A percentile compares a stretch with the other conserved stretches of the same genome.
These are phyloP conservation scores for Muscicapa adusta DNA, from an alignment of 2,113 vertebrate genomes.

Conservation along the genomic window DNA sequence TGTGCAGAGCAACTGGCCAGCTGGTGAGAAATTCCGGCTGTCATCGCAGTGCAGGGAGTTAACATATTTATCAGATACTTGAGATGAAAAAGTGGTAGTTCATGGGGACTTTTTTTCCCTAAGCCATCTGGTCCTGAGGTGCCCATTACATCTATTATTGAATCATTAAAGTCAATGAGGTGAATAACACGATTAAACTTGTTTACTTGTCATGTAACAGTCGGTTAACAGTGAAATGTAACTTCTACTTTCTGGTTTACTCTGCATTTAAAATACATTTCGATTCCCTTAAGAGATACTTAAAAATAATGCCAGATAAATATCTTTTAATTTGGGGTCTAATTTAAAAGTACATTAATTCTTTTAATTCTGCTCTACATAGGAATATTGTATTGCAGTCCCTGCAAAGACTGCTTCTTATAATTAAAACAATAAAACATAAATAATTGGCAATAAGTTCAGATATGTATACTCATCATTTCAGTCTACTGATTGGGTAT, in stretches of 20 bases:
- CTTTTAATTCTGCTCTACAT: background rate
- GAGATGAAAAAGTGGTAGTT: conserved; percentile 73
- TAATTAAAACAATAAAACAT: conserved; percentile 71
- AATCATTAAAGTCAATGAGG: conserved; percentile 82
- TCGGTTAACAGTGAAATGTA: conserved; percentile 71
- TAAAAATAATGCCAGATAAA: conserved; percentile 49
- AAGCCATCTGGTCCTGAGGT: conserved; percentile 78
- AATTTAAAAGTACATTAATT: conserved; percentile 47
- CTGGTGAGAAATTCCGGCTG: conserved; percentile 68
- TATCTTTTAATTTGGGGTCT: conserved; percentile 47
- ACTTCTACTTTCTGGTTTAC: conserved; percentile 48
- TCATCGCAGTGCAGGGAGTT: conserved; percentile 38
- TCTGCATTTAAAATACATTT: background rate
- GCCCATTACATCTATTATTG: conserved; percentile 78
- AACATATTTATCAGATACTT: conserved; percentile 77
- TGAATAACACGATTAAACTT: conserved; percentile 78
- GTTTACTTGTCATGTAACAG: conserved; percentile 77
- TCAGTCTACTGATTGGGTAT: conserved; percentile 5
- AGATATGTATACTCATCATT: background rate
- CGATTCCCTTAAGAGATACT: background rate
- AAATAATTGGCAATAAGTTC: conserved; percentile 23
- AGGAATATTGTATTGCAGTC: background rate
- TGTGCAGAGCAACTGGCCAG: conserved; percentile 66
- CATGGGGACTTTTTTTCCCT: conserved; percentile 53
- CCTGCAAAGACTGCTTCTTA: conserved; percentile 11